A percentile compares a stretch with the other conserved stretches of the same genome.
Evolutionary conservation across 2,888 invertebrate species (phyloP).

Genomic region (Crioceris asparagi): DNA sequence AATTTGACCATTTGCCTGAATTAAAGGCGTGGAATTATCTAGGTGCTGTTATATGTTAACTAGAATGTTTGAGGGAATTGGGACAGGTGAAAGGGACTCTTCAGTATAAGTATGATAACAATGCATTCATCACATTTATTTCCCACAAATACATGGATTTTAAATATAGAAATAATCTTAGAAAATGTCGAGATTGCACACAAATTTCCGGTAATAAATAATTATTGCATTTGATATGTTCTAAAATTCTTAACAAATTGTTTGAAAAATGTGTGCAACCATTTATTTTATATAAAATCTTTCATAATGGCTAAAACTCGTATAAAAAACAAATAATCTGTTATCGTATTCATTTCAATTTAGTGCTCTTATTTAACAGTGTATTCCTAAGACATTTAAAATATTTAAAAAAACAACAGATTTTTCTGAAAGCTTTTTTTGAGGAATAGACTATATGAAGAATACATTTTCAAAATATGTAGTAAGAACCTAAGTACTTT

Average conservation of each 20-base stretch:
- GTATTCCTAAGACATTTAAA: slow-evolving; percentile 26
- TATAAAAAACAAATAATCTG: slow-evolving; percentile 27
- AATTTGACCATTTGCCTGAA: no score
- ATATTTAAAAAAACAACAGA: slow-evolving; percentile 21
- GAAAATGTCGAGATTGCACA: slow-evolving; percentile 22
- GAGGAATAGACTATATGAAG: no score
- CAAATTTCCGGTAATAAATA: slow-evolving; percentile 19
- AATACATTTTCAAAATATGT: no score
- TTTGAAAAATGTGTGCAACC: slow-evolving; percentile 21
- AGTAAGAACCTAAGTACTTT: no score
- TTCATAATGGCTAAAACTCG: slow-evolving; percentile 24
- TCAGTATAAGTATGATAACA: no score
- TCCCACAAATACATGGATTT: slow-evolving; percentile 31
- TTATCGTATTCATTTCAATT: slow-evolving; percentile 22
- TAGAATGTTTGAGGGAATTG: no score
- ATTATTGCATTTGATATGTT: slow-evolving; percentile 27
- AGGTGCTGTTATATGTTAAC: no score
- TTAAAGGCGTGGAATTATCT: no score
- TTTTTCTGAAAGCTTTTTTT: slow-evolving; percentile 1
- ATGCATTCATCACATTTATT: slow-evolving; percentile 30
- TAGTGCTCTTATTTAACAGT: slow-evolving; percentile 32
- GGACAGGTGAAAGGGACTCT: no score
- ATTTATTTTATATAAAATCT: slow-evolving; percentile 21
- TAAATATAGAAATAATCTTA: slow-evolving; percentile 28
- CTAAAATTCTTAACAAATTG: slow-evolving; percentile 10